Percentiles rank a stretch among this genome's conserved stretches.
These are phyloP conservation scores for Meganola albula DNA, from an alignment of 2,888 invertebrate species.

Conservation along the genomic window DNA sequence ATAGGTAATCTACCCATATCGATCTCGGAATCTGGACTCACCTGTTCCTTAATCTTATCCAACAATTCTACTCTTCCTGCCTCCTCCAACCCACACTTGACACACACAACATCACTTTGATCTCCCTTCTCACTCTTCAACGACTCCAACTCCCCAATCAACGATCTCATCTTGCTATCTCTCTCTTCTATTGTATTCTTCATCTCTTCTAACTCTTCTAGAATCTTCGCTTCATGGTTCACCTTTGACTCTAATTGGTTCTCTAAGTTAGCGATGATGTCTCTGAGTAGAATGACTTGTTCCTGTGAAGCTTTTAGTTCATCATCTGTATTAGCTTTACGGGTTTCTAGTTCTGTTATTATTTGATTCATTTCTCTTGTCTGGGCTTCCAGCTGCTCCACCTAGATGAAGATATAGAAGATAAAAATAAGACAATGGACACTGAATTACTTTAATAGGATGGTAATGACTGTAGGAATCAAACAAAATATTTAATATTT, in stretches of 20 bases:
- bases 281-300: constrained; percentile 84
- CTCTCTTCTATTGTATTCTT: constrained; percentile 75
- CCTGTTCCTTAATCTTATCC: constrained; percentile 60
- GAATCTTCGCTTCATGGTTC: constrained; percentile 78
- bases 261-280: constrained; percentile 88
- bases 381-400: constrained; percentile 87
- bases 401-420: constrained; percentile 65
- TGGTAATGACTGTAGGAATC: too few species aligned
- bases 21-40: too few species aligned
- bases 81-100: constrained; percentile 47
- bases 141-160: constrained; percentile 74
- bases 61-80: constrained; percentile 43
- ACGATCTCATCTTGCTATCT: constrained; percentile 73
- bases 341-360: constrained; percentile 78
- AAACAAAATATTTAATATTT: too few species aligned
- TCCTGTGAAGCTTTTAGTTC: constrained; percentile 87
- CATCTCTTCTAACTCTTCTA: constrained; percentile 78
- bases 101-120: constrained; percentile 53
- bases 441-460: too few species aligned
- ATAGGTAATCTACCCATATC: neutral
- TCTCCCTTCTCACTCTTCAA: constrained; percentile 64
- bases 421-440: constrained; percentile 5
- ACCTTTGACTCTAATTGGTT: constrained; percentile 83
- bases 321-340: constrained; percentile 81
- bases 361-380: constrained; percentile 82